Evolutionary conservation across 2,797 vertebrate species (phyloP).

Genomic region (Lepus townsendii): DNA sequence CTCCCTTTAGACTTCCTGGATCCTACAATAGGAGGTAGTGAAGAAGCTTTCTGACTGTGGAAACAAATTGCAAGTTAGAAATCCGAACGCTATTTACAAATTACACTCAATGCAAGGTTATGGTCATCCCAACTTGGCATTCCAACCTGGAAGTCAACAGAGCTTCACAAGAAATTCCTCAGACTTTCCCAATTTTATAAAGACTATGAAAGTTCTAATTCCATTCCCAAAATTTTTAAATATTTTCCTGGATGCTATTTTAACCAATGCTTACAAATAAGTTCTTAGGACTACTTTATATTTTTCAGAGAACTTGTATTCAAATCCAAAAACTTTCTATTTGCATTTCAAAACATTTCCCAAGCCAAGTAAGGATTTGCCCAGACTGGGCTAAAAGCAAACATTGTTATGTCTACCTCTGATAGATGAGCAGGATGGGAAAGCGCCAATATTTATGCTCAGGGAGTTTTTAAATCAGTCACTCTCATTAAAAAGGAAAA

Average conservation of each 20-base stretch:
- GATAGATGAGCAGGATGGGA: not conserved
- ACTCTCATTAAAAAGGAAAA: not conserved
- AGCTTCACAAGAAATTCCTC: not conserved
- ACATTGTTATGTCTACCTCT: not conserved
- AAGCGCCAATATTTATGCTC: not conserved
- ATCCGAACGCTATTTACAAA: not conserved
- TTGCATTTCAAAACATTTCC: conserved; percentile 50
- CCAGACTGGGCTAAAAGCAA: conserved; percentile 6
- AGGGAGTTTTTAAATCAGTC: conserved; percentile 6
- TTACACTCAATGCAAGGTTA: not conserved
- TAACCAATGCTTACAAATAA: conserved; percentile 3
- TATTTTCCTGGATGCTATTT: not conserved
- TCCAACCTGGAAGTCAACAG: not conserved
- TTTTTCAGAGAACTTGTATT: conserved; percentile 42
- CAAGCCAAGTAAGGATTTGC: not conserved
- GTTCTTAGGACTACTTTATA: not conserved
- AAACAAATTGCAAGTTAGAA: conserved; percentile 83
- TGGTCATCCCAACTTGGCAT: not conserved
- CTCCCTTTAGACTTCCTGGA: conserved; percentile 94
- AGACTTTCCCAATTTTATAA: not conserved
- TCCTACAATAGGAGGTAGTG: conserved; percentile 94
- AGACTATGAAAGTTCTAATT: conserved; percentile 1
- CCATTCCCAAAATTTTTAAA: not conserved
- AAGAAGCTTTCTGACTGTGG: conserved; percentile 94
- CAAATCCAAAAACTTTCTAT: conserved; percentile 15